Evolutionary conservation across 1,140 invertebrate genomes (phyloP), one percentile per base, ranked within the genome.

Genomic region (Thaumatotibia leucotreta): DNA sequence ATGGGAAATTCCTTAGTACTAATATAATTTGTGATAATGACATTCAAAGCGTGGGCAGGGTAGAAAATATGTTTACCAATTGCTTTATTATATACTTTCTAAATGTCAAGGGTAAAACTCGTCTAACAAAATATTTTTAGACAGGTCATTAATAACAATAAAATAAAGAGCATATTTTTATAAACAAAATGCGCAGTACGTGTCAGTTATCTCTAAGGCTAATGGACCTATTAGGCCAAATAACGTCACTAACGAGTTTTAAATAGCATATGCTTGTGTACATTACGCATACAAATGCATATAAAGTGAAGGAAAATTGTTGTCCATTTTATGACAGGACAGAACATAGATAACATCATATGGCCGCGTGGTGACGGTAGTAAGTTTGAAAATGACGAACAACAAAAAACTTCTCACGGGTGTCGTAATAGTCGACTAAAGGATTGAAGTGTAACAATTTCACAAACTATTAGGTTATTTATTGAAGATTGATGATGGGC

Each of bases 231-330:
- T 58, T 58, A 58, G 52, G 6, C 52, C 14, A 27, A 58, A 58
- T 58, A 27, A 58, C 17, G 52, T 29, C 52, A 29, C 52, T 58
- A 58, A 58, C 29, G 52, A 58, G 23, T 58, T 58, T 58, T 27
- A 58, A 58, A 58, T 27, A 29, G 27, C 23, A 24, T 8, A 52
- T 10, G 4, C 0, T 58, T 58, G 29, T 58, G 52, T 58, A 14
- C 8, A 1, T 29, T 2, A 27, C 52, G 52, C 24, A 50, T 20
- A 23, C 49, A 23, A 4, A 50, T 10, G 9, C 33, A 14, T 35
- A n/a, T 4, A n/a, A 11, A 35, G 10, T 35, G 4, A 45, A 14
- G 14, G 17, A 45, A 17, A 4, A 14, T 39, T n/a, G n/a, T n/a
- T n/a, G n/a, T n/a, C n/a, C n/a, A n/a, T n/a, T n/a, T n/a, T n/a